Evolutionary conservation across 1,140 invertebrate species (phyloP).

Genomic region (Neomicropteryx cornuta): DNA sequence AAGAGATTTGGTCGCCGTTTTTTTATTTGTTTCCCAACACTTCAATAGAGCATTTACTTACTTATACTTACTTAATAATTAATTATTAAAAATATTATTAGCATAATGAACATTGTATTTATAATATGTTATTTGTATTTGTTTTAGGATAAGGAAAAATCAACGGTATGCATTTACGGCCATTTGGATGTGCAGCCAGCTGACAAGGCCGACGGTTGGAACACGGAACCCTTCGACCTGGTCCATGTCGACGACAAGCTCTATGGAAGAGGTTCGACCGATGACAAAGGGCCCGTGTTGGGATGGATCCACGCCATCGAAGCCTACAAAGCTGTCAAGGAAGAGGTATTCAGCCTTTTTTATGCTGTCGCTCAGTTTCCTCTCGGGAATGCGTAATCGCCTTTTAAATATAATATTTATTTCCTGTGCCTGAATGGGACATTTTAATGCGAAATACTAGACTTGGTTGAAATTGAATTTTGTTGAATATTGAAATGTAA

Average conservation of each 20-base stretch:
- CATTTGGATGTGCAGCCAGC: slow-evolving; percentile 98
- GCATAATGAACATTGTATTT: slow-evolving; percentile 1
- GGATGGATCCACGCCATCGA: slow-evolving; percentile 93
- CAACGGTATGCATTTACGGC: slow-evolving; percentile 91
- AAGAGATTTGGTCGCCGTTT: not conserved
- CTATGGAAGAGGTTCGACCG: slow-evolving; percentile 84
- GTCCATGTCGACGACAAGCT: slow-evolving; percentile 84
- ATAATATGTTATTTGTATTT: slow-evolving; percentile 6
- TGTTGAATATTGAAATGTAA: too few species aligned
- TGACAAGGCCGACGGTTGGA: slow-evolving; percentile 84
- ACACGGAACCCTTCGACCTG: slow-evolving; percentile 88
- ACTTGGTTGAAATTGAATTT: too few species aligned
- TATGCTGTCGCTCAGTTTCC: too few species aligned
- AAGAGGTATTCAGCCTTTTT: slow-evolving; percentile 25
- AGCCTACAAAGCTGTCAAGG: slow-evolving; percentile 65
- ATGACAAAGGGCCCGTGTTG: slow-evolving; percentile 89
- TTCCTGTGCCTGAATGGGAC: not conserved
- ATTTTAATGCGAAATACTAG: too few species aligned
- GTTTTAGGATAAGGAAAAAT: slow-evolving; percentile 63
- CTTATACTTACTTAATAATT: not conserved
- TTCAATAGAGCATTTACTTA: not conserved
- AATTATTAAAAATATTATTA: not conserved
- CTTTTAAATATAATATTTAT: not conserved
- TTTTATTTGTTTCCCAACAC: not conserved
- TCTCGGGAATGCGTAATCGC: not conserved